Evolutionary conservation across 2,888 invertebrate genomes (phyloP).

Genomic region (Dimorphilus gyrociliatus): DNA sequence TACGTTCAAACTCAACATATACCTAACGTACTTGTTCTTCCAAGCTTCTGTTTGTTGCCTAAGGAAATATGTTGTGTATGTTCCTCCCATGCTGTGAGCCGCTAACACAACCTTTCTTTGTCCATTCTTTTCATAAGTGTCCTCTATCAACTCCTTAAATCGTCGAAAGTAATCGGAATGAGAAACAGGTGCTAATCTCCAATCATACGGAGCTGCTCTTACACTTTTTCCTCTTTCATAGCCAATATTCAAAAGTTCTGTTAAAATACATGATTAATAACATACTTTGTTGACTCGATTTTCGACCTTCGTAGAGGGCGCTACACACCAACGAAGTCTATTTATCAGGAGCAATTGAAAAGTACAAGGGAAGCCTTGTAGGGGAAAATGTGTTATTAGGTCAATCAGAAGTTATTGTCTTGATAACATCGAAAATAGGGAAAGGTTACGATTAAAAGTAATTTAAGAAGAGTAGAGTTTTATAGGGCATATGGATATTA

Average conservation of each 20-base stretch:
- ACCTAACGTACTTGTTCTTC: slow-evolving; percentile 40
- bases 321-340: too few relatives aligned
- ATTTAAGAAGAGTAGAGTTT: too few relatives aligned
- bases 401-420: too few relatives aligned
- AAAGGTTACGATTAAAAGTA: too few relatives aligned
- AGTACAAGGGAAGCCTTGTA: too few relatives aligned
- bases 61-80: slow-evolving; percentile 65
- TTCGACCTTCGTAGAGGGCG: too few relatives aligned
- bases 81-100: slow-evolving; percentile 85
- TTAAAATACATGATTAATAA: background rate
- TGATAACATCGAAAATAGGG: too few relatives aligned
- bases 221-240: slow-evolving; percentile 5
- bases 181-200: slow-evolving; percentile 5
- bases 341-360: too few relatives aligned
- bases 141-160: slow-evolving; percentile 59
- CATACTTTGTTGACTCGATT: too few relatives aligned
- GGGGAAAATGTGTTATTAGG: too few relatives aligned
- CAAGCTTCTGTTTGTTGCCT: slow-evolving; percentile 46
- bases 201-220: slow-evolving; percentile 7
- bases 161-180: slow-evolving; percentile 52
- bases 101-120: slow-evolving; percentile 58
- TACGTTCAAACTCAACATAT: slow-evolving; percentile 59
- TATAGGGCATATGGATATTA: too few relatives aligned
- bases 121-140: slow-evolving; percentile 56
- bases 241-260: slow-evolving; percentile 4